Evolutionary conservation across 2,797 vertebrate genomes (phyloP), one percentile per base, ranked within the genome.

Genomic region (Takifugu ocellatus): DNA sequence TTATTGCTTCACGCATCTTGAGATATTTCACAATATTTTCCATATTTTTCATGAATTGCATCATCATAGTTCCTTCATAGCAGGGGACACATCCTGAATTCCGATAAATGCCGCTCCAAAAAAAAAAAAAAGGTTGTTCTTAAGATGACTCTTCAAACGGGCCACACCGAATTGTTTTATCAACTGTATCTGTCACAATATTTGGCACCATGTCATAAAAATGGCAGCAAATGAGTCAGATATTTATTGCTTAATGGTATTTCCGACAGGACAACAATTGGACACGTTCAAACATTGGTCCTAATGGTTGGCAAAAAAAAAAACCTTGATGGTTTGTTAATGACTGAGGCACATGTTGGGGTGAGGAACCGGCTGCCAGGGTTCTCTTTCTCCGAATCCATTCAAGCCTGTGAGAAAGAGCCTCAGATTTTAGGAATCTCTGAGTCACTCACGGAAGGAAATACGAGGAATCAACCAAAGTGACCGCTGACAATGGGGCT

Each of bases 391-490:
- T 25, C 54, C 42, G 31, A 1, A 63, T 55, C 31, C 55, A 61
- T 62, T 69, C 44, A 58, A 46, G 50, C 56, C 51, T 27, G 33
- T 29, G 25, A 53, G 53, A 63, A 66, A 61, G 29, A 16, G 61
- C 27, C 17, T 25, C 4, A 5, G 7, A 16, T 49, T 52, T 42
- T 62, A 46, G 66, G 59, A 72, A 73, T n/a, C 21, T 58, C 51
- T 75, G 73, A 84, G 69, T 84, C 77, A 70, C 47, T 63, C 25
- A 10, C 39, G 49, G 61, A 36, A 43, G 49, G 49, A 57, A 74
- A 53, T 49, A 54, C 59, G 55, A 47, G n/a, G 27, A 24, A 68
- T 49, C 25, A 26, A 46, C 61, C 46, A 24, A 21, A 49, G 16
- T 53, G 58, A 57, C 43, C 24, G 15, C 25, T 51, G 26, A n/a